phyloP scores from a whole-genome alignment of 2,113 vertebrate genomes.

The Mesembrinibis cayennensis region DNA sequence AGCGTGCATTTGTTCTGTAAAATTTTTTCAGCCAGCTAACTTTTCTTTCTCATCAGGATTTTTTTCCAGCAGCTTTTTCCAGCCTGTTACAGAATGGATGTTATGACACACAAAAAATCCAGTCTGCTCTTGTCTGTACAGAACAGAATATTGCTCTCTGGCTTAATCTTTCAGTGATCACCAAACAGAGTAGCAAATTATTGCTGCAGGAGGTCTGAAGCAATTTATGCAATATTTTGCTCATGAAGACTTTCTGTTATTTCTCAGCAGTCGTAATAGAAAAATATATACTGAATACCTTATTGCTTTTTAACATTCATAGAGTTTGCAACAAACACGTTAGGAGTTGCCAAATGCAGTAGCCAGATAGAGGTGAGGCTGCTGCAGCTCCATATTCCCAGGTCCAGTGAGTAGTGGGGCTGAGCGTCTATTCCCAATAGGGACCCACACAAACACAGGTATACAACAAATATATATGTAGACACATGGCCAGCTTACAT shows the following conservation, averaged over 20 bases:
- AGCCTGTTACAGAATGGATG: conserved; percentile 14
- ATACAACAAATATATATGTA: neutral
- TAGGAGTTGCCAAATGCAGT: neutral
- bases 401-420: neutral
- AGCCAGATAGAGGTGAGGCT: neutral
- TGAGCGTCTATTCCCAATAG: neutral
- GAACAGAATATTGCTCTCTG: conserved; percentile 4
- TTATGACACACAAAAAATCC: conserved; percentile 1
- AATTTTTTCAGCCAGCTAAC: neutral
- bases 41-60: conserved; percentile 17
- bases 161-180: conserved; percentile 16
- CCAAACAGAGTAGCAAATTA: neutral
- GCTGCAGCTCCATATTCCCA: neutral
- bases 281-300: neutral
- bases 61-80: conserved; percentile 28
- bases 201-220: conserved; percentile 11
- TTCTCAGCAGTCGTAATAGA: conserved; percentile 18
- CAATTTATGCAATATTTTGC: conserved; percentile 10
- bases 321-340: neutral
- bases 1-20: neutral
- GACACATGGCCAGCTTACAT: neutral
- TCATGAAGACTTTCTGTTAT: neutral
- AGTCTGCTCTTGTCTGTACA: neutral
- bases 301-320: conserved; percentile 8
- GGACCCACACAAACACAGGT: neutral